Base-by-base conservation (phyloP, 64 coral and sea anemone species). In the Actinia equina region DNA sequence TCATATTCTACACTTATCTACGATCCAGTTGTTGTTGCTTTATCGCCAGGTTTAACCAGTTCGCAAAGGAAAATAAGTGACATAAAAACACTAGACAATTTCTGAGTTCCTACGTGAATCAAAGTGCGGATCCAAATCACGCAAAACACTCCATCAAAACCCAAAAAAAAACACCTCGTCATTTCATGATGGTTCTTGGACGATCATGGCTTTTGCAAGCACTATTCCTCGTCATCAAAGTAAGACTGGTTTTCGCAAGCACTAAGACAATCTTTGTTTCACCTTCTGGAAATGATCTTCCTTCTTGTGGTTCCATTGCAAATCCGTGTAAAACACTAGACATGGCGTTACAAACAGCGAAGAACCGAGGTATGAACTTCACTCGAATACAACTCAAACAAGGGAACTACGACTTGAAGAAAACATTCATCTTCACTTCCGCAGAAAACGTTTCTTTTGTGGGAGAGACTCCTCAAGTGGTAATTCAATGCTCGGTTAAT, bases 401-500 rank as follows among this genome's bases (percentile, higher is more conserved):
- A 41, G 94, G 94, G 52, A 87, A 71, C 20, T 87, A 89, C 58
- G 43, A 26, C 3, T 23, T 95, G 37, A 43, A 83, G 17, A 86
- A 74, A 57, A 92, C 82, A 43, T 82, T 89, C 84, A 51, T 26
- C 17, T 92, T 92, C 46, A 58, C 17, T 4, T 60, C 37, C 41
- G 25, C 88, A 43, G n/a, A 43, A 63, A 86, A 85, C 18, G 92
- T 95, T 89, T 53, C 17, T 77, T 43, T 95, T 54, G 53, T 52
- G 18, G 90, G 94, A 27, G 56, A 83, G 53, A 77, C 79, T 17
- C 18, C 67, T n/a, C 43, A 84, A 49, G 89, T 89, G 5, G 58
- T 52, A 83, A 89, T 95, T 45, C 52, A 56, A 7, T 95, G 94
- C 64, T 86, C 45, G 17, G 58, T 41, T 61, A 89, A 89, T 77